Conservation (phyloP, 2,888 invertebrate genomes). For the Ptychoptera contaminata region DNA sequence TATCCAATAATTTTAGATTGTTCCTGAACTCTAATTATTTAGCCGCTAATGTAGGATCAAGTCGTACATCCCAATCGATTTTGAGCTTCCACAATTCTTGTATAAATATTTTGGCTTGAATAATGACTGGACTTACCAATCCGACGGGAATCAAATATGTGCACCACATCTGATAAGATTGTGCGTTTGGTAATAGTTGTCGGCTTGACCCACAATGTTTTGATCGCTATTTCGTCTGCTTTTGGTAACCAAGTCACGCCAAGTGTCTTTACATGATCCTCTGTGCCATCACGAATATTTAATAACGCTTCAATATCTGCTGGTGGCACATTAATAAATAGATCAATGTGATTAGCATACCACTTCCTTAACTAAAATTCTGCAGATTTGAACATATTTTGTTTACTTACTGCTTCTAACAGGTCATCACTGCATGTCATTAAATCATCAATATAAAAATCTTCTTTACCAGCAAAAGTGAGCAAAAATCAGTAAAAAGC, state of each 20-base stretch:
- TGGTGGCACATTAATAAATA: neutral
- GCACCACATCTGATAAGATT: neutral
- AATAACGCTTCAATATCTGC: neutral
- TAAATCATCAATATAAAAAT: slow-evolving; percentile 1
- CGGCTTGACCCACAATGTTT: too few relatives aligned
- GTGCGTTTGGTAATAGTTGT: too few relatives aligned
- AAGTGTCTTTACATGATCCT: neutral
- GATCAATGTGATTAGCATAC: neutral
- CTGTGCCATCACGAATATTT: too few relatives aligned
- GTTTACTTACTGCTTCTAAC: too few relatives aligned
- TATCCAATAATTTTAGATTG: neutral
- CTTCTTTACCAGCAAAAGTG: neutral
- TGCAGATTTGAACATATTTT: neutral
- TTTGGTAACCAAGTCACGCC: neutral
- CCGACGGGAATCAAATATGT: neutral
- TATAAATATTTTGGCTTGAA: neutral
- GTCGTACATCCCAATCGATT: neutral
- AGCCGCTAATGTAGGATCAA: neutral
- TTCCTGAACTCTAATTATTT: neutral
- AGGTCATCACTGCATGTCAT: neutral
- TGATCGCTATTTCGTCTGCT: neutral
- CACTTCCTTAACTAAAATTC: neutral
- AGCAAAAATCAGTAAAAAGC: too few relatives aligned
- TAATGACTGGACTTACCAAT: neutral
- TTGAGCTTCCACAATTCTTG: neutral